phyloP scores from a whole-genome alignment of 2,113 vertebrate species.

The Gyps fulvus region DNA sequence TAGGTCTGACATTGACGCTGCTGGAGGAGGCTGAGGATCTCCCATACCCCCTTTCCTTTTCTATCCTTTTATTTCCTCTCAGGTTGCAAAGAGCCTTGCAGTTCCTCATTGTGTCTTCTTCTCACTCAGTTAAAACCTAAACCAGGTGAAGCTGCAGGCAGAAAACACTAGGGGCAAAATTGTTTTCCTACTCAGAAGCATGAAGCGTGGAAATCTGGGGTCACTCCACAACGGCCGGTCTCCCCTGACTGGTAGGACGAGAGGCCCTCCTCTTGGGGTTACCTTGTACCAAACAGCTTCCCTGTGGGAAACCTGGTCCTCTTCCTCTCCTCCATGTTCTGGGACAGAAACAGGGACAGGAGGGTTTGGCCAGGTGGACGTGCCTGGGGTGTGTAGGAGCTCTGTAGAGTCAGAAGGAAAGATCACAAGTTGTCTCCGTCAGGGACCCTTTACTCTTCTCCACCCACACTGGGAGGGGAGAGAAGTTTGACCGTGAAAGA shows the following conservation, averaged over 20 bases:
- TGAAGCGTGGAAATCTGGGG: background rate
- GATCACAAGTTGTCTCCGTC: background rate
- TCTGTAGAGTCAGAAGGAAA: background rate
- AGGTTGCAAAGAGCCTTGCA: background rate
- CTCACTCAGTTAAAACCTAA: background rate
- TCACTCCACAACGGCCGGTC: background rate
- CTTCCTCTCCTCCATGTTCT: background rate
- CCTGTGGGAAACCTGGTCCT: background rate
- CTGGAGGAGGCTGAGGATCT: background rate
- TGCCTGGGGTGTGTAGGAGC: background rate
- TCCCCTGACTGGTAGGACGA: background rate
- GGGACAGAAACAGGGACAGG: background rate
- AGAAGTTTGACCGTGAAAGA: background rate
- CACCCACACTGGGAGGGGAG: no score
- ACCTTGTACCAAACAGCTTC: background rate
- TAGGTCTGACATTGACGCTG: background rate
- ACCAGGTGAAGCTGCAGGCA: background rate
- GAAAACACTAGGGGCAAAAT: background rate
- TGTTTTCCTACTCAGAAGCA: background rate
- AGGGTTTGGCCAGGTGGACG: background rate
- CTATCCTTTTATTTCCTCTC: background rate
- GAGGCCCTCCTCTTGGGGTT: background rate
- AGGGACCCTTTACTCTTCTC: background rate
- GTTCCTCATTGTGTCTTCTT: background rate
- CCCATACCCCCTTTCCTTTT: background rate